Conservation (phyloP, 2,888 invertebrate species). For the Adelphocoris suturalis region DNA sequence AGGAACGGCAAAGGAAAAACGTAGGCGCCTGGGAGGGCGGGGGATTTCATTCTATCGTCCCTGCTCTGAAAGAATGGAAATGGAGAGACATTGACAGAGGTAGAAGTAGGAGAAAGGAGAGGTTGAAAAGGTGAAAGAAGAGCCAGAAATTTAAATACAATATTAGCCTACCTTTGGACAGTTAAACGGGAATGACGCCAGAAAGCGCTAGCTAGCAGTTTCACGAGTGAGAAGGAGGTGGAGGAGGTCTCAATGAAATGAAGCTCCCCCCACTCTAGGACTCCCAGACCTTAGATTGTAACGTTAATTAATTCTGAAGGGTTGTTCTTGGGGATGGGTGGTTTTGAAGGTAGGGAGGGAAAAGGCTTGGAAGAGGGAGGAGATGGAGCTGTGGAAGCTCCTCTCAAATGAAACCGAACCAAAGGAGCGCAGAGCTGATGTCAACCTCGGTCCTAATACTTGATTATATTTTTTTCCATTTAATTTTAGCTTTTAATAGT, state of each 20-base stretch:
- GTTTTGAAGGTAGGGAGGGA: not conserved
- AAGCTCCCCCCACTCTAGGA: not conserved
- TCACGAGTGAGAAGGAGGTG: not conserved
- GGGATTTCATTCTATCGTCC: not conserved
- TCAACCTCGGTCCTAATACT: not conserved
- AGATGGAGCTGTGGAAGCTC: not conserved
- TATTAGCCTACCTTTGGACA: not conserved
- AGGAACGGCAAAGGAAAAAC: conserved; percentile 9
- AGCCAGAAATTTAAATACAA: conserved; percentile 33
- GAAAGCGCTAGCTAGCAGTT: not conserved
- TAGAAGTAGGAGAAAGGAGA: not conserved
- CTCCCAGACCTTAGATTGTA: conserved; percentile 34
- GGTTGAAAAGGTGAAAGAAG: not conserved
- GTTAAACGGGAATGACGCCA: not conserved
- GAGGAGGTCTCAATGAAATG: conserved; percentile 1
- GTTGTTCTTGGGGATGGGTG: not conserved
- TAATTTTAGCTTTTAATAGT: not conserved
- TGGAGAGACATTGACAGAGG: conserved; percentile 45
- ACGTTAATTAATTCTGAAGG: conserved; percentile 35
- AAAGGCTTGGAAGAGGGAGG: not conserved
- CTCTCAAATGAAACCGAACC: no score
- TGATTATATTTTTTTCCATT: not conserved
- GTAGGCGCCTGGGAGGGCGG: not conserved
- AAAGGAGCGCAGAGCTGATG: not conserved
- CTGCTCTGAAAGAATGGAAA: conserved; percentile 32